phyloP scores from a whole-genome alignment of 2,113 vertebrate genomes.

The Erythrocebus patas region DNA sequence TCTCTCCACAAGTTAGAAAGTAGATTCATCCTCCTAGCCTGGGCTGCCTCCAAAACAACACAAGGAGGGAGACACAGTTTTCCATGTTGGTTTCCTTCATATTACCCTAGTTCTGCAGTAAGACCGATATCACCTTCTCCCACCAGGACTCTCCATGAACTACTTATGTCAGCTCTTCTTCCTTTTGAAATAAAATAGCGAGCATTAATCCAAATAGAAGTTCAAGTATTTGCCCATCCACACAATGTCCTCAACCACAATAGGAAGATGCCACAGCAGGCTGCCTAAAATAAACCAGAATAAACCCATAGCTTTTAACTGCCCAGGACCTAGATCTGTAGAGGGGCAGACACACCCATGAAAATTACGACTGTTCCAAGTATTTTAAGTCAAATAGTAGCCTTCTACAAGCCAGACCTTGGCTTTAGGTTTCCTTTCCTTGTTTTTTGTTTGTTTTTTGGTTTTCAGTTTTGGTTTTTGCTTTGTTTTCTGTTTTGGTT shows the following conservation, averaged over 20 bases:
- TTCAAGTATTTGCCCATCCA: neutral
- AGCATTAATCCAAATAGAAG: neutral
- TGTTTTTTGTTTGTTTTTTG: neutral
- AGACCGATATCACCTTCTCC: neutral
- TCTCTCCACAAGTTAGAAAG: neutral
- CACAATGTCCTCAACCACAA: neutral
- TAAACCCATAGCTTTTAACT: slow-evolving; percentile 16
- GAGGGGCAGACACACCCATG: neutral
- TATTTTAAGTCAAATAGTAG: neutral
- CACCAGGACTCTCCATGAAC: neutral
- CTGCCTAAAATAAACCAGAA: slow-evolving; percentile 41
- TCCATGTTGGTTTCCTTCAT: neutral
- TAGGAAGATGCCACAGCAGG: slow-evolving; percentile 8
- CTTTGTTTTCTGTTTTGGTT: neutral
- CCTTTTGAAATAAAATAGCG: slow-evolving; percentile 8
- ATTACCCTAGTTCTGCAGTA: neutral
- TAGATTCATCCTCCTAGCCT: neutral
- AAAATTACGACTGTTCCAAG: slow-evolving; percentile 17
- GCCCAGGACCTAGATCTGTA: neutral
- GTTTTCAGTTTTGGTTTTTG: neutral
- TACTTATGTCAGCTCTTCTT: neutral
- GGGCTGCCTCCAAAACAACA: neutral
- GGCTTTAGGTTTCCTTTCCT: neutral
- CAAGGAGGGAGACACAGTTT: neutral
- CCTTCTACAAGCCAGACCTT: neutral